Conservation (phyloP, 2,113 vertebrate species). For the Panthera tigris region DNA sequence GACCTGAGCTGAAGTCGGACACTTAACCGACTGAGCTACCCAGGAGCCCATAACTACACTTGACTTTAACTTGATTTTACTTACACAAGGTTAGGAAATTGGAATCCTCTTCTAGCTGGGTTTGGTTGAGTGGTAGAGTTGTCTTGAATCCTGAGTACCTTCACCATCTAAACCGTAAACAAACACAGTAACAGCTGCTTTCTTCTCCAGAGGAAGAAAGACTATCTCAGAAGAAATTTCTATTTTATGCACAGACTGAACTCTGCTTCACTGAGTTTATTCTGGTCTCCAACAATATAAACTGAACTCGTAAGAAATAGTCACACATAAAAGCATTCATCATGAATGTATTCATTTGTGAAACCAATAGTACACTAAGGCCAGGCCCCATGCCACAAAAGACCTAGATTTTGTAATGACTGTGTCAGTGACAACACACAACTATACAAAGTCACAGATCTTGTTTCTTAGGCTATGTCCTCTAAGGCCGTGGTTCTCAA, state of each 20-base stretch:
- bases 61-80: not conserved
- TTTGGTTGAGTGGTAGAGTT: not conserved
- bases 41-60: not conserved
- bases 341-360: not conserved
- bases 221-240: not conserved
- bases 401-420: not conserved
- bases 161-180: not conserved
- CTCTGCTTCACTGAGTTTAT: not conserved
- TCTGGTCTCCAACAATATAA: not conserved
- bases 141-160: not conserved
- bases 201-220: not conserved
- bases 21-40: no score
- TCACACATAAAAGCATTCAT: not conserved
- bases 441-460: not conserved
- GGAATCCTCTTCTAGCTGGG: not conserved
- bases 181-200: not conserved
- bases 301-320: slow-evolving; percentile 5
- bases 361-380: not conserved
- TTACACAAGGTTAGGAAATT: not conserved
- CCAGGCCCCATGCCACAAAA: not conserved
- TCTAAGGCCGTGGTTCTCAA: not conserved
- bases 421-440: not conserved
- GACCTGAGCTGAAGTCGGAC: no score
- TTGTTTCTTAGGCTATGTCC: slow-evolving; percentile 8
- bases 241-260: not conserved